phyloP scores from a whole-genome alignment of 2,888 invertebrate species.

The Rhingia rostrata region DNA sequence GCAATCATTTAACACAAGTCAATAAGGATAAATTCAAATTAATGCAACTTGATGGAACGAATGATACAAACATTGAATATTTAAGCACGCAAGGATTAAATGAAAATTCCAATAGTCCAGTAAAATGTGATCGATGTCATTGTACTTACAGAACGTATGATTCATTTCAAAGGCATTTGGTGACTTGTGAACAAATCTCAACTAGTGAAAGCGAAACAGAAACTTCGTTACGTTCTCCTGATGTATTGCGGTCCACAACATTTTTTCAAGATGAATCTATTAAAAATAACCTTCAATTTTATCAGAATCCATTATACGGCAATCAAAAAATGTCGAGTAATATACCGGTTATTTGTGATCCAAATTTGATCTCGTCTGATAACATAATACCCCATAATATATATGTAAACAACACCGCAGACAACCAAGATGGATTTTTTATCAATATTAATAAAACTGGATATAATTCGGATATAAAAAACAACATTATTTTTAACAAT shows the following conservation, averaged over 20 bases:
- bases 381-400: slow-evolving; percentile 21
- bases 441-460: slow-evolving; percentile 10
- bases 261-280: slow-evolving; percentile 25
- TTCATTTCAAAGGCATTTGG: slow-evolving; percentile 91
- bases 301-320: slow-evolving; percentile 23
- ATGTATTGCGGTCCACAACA: slow-evolving; percentile 29
- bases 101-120: slow-evolving; percentile 83
- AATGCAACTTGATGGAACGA: slow-evolving; percentile 88
- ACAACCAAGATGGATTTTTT: slow-evolving; percentile 9
- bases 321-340: slow-evolving; percentile 14
- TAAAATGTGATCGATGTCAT: slow-evolving; percentile 93
- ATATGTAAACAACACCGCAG: slow-evolving; percentile 1
- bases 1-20: neutral
- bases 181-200: slow-evolving; percentile 89
- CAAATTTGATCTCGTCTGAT: slow-evolving; percentile 11
- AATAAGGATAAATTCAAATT: slow-evolving; percentile 82
- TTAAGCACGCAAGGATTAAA: slow-evolving; percentile 81
- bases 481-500: neutral
- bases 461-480: neutral
- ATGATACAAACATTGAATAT: slow-evolving; percentile 85
- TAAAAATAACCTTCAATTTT: slow-evolving; percentile 39
- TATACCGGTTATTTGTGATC: slow-evolving; percentile 1
- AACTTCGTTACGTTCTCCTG: slow-evolving; percentile 84
- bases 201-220: slow-evolving; percentile 93
- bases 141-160: slow-evolving; percentile 92